Evolutionary conservation across 2,113 vertebrate species (phyloP), one percentile per base, ranked within the genome.

Genomic region (Sardina pilchardus): DNA sequence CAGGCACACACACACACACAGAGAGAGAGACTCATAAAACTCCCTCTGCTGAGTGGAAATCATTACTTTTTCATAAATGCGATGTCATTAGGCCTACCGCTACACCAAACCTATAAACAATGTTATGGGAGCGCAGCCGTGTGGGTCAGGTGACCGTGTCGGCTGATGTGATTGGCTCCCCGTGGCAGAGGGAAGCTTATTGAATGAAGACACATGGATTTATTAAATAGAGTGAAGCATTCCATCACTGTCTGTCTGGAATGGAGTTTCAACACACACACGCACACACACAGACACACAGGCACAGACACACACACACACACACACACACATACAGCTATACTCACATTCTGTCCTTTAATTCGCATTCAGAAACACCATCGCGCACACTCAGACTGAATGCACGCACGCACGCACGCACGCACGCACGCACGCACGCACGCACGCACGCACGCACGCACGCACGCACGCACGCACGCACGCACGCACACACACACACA

Each of bases 51-150:
- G 87, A 88, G 88, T 82, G 90, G 89, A 92, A 95, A 95, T 95
- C 93, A 95, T 95, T 94, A 94, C 93, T 94, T 94, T 94, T 92
- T 95, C 92, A 94, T 95, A 94, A 94, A 94, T 86, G 90, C 91
- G 90, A 93, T 92, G 89, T 93, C 92, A 95, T 94, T 94, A 93
- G 92, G 91, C 92, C 94, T 92, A 93, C 91, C 90, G 86, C 88
- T 87, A 88, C 59, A 90, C 85, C 85, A 5, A 67, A 86, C 89
- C 88, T 86, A 88, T 92, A 93, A 92, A 92, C 89, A 90, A 84
- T 87, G 93, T 94, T 93, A 94, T 90, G 91, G 93, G 93, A 87
- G 87, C 87, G 92, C 88, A 84, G 82, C 88, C 47, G 83, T 47
- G 19, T 48, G 17, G 6, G 90, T 91, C 94, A 94, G 89, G 81